These are phyloP conservation scores for Turnix velox DNA, from an alignment of 2,113 vertebrate genomes.

Conservation along the genomic window DNA sequence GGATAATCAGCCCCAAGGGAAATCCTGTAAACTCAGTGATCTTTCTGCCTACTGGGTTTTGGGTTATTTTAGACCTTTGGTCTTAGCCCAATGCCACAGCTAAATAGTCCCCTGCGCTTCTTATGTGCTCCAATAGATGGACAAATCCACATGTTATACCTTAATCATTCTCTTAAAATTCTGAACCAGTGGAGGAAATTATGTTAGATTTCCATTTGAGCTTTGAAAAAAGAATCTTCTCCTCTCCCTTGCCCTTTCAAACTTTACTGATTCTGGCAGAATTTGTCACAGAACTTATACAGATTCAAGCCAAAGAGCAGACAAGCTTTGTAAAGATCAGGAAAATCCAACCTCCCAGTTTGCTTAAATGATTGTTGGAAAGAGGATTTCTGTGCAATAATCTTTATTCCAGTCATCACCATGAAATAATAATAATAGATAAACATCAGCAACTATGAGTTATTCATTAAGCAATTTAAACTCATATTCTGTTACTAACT, in stretches of 20 bases:
- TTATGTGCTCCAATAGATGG: background rate
- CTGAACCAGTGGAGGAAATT: background rate
- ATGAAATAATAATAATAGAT: background rate
- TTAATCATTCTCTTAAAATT: background rate
- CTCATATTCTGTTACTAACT: background rate
- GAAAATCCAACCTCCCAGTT: background rate
- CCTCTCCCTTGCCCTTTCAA: background rate
- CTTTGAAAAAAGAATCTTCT: background rate
- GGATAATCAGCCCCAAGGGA: background rate
- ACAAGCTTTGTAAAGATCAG: background rate
- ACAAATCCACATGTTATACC: fast-evolving
- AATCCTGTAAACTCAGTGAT: background rate
- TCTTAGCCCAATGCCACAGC: background rate
- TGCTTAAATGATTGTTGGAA: background rate
- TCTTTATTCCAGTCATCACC: background rate
- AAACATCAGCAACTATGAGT: background rate
- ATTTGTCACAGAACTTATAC: background rate
- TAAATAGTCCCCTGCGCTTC: background rate
- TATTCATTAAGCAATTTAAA: background rate
- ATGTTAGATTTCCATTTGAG: background rate
- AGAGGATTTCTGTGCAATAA: background rate
- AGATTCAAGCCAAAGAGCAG: background rate
- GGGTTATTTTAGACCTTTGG: background rate
- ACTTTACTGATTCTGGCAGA: background rate
- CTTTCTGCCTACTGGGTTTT: background rate